Evolutionary conservation across 2,797 vertebrate species (phyloP).

Genomic region (Echeneis naucrates): DNA sequence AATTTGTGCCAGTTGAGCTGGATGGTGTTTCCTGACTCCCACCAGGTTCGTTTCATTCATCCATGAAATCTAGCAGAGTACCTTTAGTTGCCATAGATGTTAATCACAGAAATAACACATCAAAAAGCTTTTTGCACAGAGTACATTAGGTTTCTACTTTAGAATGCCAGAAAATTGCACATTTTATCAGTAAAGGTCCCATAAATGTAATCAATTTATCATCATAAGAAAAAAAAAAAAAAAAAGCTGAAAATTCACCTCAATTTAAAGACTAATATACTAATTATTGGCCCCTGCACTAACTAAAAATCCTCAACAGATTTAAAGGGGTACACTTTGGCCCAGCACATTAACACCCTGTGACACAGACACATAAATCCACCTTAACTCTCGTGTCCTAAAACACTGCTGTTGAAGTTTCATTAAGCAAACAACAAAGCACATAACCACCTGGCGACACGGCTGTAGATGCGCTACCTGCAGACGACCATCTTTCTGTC

Average conservation of each 20-base stretch:
- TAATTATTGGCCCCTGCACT: neutral
- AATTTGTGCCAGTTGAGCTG: too few relatives aligned
- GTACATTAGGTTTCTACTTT: too few relatives aligned
- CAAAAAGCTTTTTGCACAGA: too few relatives aligned
- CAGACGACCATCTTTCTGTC: neutral
- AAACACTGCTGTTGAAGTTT: neutral
- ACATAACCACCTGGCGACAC: too few relatives aligned
- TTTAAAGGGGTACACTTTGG: neutral
- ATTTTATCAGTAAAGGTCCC: too few relatives aligned
- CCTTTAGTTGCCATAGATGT: too few relatives aligned
- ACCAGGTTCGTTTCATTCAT: neutral
- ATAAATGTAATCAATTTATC: too few relatives aligned
- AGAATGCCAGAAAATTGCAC: too few relatives aligned
- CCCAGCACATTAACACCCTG: neutral
- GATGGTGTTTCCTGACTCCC: too few relatives aligned
- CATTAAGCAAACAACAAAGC: constrained; percentile 14
- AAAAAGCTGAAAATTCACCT: neutral
- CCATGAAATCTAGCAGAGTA: too few relatives aligned
- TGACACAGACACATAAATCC: neutral
- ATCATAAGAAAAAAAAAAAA: neutral
- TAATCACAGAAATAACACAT: too few relatives aligned
- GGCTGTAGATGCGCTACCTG: too few relatives aligned
- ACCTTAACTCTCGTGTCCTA: neutral
- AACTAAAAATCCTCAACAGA: neutral
- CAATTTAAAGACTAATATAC: neutral